phyloP scores from a whole-genome alignment of 2,888 invertebrate genomes.

The Nipponacmea schrenckii region DNA sequence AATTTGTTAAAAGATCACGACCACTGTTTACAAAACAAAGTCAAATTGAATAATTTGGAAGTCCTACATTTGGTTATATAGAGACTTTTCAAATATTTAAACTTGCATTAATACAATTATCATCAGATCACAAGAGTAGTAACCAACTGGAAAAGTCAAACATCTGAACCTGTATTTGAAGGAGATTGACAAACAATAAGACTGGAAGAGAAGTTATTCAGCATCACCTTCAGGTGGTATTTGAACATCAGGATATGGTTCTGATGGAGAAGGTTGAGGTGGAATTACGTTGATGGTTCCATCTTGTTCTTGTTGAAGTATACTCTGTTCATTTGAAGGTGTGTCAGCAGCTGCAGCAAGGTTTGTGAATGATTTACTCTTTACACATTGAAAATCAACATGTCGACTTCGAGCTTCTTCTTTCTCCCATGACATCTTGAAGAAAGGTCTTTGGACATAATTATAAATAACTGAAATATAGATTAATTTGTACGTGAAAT shows the following conservation, averaged over 20 bases:
- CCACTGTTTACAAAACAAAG: too few species aligned
- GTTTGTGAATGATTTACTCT: conserved; percentile 97
- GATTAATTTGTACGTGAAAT: not conserved
- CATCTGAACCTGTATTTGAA: too few species aligned
- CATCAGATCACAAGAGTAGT: too few species aligned
- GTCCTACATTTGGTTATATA: too few species aligned
- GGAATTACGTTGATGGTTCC: conserved; percentile 68
- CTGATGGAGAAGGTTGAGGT: conserved; percentile 66
- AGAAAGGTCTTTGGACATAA: conserved; percentile 98
- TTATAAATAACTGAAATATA: conserved; percentile 87
- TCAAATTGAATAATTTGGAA: too few species aligned
- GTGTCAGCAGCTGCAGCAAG: conserved; percentile 91
- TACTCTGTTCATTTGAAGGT: conserved; percentile 73
- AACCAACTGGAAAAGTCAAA: too few species aligned
- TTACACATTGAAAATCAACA: conserved; percentile 98
- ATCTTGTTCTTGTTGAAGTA: conserved; percentile 54
- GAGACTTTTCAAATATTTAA: too few species aligned
- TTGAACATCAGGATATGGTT: conserved; percentile 61
- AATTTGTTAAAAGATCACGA: too few species aligned
- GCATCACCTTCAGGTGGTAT: conserved; percentile 55
- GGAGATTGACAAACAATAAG: too few species aligned
- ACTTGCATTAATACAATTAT: too few species aligned
- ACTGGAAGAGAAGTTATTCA: conserved; percentile 27
- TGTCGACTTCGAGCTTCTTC: conserved; percentile 99
- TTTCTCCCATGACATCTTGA: conserved; percentile 99